Evolutionary conservation across 92 coral and sea anemone genomes (phyloP), one percentile per base, ranked within the genome.

Genomic region (Montipora capitata): DNA sequence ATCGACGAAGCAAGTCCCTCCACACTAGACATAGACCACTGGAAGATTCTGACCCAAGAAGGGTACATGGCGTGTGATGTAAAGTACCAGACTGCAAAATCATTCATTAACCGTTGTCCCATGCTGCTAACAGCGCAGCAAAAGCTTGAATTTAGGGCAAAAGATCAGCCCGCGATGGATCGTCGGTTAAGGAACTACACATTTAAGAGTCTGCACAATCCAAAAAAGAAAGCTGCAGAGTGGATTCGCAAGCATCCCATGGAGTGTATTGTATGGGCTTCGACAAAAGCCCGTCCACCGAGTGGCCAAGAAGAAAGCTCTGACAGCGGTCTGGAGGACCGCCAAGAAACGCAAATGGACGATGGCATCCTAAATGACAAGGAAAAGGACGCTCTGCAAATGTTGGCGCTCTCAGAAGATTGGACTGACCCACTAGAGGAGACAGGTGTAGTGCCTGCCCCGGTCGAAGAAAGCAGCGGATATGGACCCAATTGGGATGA

Each of bases 241-340:
- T 83, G 93, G 93, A 73, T 83, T 5, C 51, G 44, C 41, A 83
- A 85, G 62, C 84, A 89, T 18, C 93, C 85, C 5, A 83, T 89
- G 89, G 93, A 83, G 38, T 89, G 93, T 44, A 74, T 89, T 15
- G 85, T 83, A 44, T 83, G 89, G 93, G 92, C 87, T 15, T 82
- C 92, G 12, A 39, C 72, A 45, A 73, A 88, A 42, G 85, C 85
- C 42, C 17, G 48, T 38, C 63, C 7, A 61, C 11, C 48, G 44
- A 58, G 38, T 27, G 85, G 41, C 63, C 74, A 80, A 40, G 85
- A 80, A 41, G 85, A 80, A 4, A 11, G 49, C 4, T 69, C 18
- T 1, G 74, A 40, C 14, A 16, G 63, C 14, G 63, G 63, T 9
- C 11, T 13, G 13, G 63, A 57, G 11, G 63, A 57, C 4, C 4